Evolutionary conservation across 2,113 vertebrate genomes (phyloP).

Genomic region (Mirounga angustirostris): DNA sequence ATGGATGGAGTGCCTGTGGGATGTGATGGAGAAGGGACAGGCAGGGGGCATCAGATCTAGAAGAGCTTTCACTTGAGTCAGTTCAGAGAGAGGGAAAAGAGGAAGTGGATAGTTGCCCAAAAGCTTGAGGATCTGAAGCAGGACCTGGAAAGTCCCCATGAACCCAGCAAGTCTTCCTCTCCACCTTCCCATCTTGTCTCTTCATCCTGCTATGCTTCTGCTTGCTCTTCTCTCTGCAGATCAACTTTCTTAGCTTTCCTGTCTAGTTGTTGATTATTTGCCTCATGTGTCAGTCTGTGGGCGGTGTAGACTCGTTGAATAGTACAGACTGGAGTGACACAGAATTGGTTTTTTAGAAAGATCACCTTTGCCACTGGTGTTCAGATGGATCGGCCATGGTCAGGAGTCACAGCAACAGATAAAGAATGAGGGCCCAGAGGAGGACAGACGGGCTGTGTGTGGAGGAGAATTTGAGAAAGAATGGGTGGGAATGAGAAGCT

Average conservation of each 20-base stretch:
- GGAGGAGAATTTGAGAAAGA: background rate
- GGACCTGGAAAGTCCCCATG: background rate
- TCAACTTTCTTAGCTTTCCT: background rate
- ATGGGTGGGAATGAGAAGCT: background rate
- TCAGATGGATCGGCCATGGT: background rate
- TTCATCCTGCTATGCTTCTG: background rate
- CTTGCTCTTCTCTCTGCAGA: background rate
- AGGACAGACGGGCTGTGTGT: background rate
- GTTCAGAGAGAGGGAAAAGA: background rate
- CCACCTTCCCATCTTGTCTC: too few relatives aligned
- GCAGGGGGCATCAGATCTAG: background rate
- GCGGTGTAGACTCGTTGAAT: background rate
- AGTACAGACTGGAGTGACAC: background rate
- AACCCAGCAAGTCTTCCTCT: background rate
- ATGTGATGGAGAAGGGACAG: too few relatives aligned
- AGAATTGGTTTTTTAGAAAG: background rate
- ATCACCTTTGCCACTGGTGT: background rate
- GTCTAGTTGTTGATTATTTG: background rate
- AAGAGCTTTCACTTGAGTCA: background rate
- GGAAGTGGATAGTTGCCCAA: background rate
- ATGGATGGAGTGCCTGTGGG: background rate
- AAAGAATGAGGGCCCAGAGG: too few relatives aligned
- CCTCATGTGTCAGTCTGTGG: background rate
- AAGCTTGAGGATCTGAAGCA: background rate
- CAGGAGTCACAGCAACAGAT: background rate